phyloP scores from a whole-genome alignment of 1,140 invertebrate species.

The Goniozus legneri region DNA sequence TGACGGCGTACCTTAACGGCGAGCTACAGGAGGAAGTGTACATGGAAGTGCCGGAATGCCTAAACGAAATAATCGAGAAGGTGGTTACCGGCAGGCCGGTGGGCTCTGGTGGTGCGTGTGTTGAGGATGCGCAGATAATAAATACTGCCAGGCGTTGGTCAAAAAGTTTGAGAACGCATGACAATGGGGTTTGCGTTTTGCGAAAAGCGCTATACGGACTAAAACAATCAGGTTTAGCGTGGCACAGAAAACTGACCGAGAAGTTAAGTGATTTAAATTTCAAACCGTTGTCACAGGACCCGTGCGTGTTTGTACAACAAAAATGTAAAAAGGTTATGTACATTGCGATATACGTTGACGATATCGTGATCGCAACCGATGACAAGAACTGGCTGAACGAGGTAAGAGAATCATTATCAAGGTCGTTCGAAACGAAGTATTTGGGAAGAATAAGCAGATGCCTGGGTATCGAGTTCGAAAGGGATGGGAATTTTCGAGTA shows the following conservation, averaged over 20 bases:
- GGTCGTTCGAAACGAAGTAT: slow-evolving; percentile 11
- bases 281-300: slow-evolving; percentile 17
- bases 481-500: not conserved
- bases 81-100: too few species aligned
- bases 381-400: slow-evolving; percentile 9
- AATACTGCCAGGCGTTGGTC: not conserved
- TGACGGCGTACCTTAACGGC: slow-evolving; percentile 42
- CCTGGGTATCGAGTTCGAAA: slow-evolving; percentile 10
- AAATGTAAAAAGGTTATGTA: slow-evolving; percentile 13
- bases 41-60: slow-evolving; percentile 6
- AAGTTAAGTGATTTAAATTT: slow-evolving; percentile 13
- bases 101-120: too few species aligned
- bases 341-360: slow-evolving; percentile 31
- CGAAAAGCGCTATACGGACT: slow-evolving; percentile 34
- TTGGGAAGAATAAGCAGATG: slow-evolving; percentile 3
- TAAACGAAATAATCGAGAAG: not conserved
- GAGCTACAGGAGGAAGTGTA: slow-evolving; percentile 11
- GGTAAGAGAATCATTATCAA: slow-evolving; percentile 14
- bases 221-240: slow-evolving; percentile 33
- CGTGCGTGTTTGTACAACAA: slow-evolving; percentile 28
- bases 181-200: slow-evolving; percentile 26
- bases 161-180: slow-evolving; percentile 1
- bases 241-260: slow-evolving; percentile 29
- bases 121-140: not conserved
- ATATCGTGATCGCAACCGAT: slow-evolving; percentile 29